Evolutionary conservation across 2,888 invertebrate genomes (phyloP).

Genomic region (Temnothorax unifasciatus): DNA sequence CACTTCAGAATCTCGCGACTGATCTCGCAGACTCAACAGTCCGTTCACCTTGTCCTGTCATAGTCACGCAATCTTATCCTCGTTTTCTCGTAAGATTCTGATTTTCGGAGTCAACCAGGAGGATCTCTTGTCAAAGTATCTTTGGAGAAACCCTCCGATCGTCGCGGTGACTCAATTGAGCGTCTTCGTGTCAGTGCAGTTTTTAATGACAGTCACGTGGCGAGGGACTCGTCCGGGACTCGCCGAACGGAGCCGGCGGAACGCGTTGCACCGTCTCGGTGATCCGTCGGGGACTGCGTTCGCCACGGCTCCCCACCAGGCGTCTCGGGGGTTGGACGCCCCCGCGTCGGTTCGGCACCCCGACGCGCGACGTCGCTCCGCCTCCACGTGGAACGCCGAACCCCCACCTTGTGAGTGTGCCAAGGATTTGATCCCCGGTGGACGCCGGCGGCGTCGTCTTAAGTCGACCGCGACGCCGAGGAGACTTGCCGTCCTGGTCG

Average conservation of each 20-base stretch:
- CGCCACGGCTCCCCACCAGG: slow-evolving; percentile 79
- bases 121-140: not conserved
- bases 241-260: slow-evolving; percentile 48
- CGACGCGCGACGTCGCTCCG: slow-evolving; percentile 85
- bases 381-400: slow-evolving; percentile 80
- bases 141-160: not conserved
- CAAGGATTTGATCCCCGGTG: slow-evolving; percentile 42
- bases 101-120: not conserved
- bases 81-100: not conserved
- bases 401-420: slow-evolving; percentile 57
- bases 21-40: slow-evolving; percentile 7
- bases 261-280: slow-evolving; percentile 80
- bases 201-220: slow-evolving; percentile 68
- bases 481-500: slow-evolving; percentile 25
- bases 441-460: slow-evolving; percentile 47
- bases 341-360: slow-evolving; percentile 69
- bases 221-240: slow-evolving; percentile 43
- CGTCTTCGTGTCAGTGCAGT: not conserved
- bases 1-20: slow-evolving; percentile 17
- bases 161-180: not conserved
- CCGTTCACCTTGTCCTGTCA: slow-evolving; percentile 19
- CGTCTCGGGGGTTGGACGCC: slow-evolving; percentile 76
- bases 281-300: slow-evolving; percentile 83
- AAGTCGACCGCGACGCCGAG: slow-evolving; percentile 45
- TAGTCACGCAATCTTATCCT: slow-evolving; percentile 5